Conservation (phyloP, 2,113 vertebrate species). For the Percopsis transmontana region DNA sequence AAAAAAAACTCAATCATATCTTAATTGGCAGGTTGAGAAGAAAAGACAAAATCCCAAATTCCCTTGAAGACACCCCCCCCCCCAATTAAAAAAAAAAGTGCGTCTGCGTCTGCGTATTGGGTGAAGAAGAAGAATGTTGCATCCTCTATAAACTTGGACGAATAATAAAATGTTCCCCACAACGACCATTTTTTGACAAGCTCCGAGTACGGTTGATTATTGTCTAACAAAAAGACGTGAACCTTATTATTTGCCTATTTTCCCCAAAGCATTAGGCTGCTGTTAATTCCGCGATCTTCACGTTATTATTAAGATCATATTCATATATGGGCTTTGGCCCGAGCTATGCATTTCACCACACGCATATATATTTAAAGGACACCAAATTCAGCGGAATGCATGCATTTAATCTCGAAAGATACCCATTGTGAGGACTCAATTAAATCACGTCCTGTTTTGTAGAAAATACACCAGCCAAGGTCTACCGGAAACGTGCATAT, state of each 20-base stretch:
- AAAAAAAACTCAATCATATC: too few relatives aligned
- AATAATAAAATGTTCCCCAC: too few relatives aligned
- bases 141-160: too few relatives aligned
- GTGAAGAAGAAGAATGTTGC: too few relatives aligned
- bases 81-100: background rate
- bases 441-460: constrained; percentile 36
- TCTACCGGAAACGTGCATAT: background rate
- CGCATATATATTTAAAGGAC: background rate
- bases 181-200: too few relatives aligned
- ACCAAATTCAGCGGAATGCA: constrained; percentile 15
- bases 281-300: too few relatives aligned
- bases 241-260: too few relatives aligned
- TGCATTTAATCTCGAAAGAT: constrained; percentile 9
- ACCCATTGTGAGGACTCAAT: constrained; percentile 5
- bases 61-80: too few relatives aligned
- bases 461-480: constrained; percentile 22
- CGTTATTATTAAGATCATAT: constrained; percentile 4
- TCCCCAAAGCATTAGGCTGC: background rate
- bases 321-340: constrained; percentile 14
- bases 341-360: constrained; percentile 30
- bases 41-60: too few relatives aligned
- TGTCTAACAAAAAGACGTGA: background rate
- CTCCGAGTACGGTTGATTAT: too few relatives aligned
- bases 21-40: too few relatives aligned
- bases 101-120: too few relatives aligned